These are phyloP conservation scores for Acipenser ruthenus DNA, from an alignment of 2,797 vertebrate species.

Conservation along the genomic window DNA sequence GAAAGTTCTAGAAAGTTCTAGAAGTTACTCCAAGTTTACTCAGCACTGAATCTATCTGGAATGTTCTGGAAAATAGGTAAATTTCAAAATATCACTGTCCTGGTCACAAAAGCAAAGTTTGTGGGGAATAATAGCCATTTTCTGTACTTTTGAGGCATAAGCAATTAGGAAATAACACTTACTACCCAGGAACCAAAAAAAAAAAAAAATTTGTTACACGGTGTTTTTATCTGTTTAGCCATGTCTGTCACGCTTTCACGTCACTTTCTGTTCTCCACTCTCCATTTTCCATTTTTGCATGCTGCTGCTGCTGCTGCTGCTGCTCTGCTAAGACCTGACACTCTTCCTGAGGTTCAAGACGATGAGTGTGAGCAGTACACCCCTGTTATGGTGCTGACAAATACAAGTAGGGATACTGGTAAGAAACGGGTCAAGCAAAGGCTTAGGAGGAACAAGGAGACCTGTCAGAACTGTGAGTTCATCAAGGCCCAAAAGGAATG, in stretches of 20 bases:
- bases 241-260: slow-evolving; percentile 27
- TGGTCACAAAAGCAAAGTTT: too few relatives aligned
- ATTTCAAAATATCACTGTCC: too few relatives aligned
- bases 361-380: slow-evolving; percentile 57
- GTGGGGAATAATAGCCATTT: too few relatives aligned
- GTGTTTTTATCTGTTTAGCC: slow-evolving; percentile 32
- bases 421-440: slow-evolving; percentile 76
- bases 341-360: slow-evolving; percentile 67
- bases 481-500: slow-evolving; percentile 46
- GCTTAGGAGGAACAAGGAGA: slow-evolving; percentile 61
- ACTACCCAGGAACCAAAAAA: too few relatives aligned
- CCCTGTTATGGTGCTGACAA: slow-evolving; percentile 48
- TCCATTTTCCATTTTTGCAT: slow-evolving; percentile 44
- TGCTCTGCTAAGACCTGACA: slow-evolving; percentile 51
- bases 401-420: slow-evolving; percentile 49
- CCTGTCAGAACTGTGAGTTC: slow-evolving; percentile 45
- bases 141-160: too few relatives aligned
- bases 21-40: too few relatives aligned
- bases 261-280: slow-evolving; percentile 44
- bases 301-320: slow-evolving; percentile 39
- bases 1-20: too few relatives aligned
- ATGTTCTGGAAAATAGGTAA: too few relatives aligned
- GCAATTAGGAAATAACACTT: too few relatives aligned
- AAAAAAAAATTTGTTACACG: too few relatives aligned
- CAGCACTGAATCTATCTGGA: too few relatives aligned